Base-by-base conservation (phyloP, 2,888 invertebrate genomes). In the Lumbricus terrestris region DNA sequence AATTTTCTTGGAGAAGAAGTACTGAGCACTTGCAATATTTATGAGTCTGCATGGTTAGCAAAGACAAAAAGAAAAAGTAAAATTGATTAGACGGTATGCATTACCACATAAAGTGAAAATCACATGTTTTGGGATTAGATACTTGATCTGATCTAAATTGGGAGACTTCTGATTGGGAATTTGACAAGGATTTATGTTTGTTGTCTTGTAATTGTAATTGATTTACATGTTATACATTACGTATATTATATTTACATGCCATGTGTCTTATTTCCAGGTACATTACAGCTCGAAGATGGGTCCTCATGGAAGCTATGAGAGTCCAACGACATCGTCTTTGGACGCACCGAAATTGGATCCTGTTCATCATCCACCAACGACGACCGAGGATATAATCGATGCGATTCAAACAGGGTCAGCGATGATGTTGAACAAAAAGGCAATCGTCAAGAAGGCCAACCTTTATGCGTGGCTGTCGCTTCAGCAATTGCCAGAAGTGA, bases 401-500 rank as follows among this genome's bases (percentile, higher is more conserved):
- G 37, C 35, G 11, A 35, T 35, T 85, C 85, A 85, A 23, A 29
- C 85, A 37, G 37, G 35, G 85, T 85, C 34, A 85, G 13, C 88
- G 18, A 83, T 29, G 82, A 34, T 37, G n/a, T 88, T 82, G 23
- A 82, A 23, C 40, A 92, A 92, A 91, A 92, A 91, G 37, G 90
- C 90, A 3, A 88, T 92, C 6, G 92, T 93, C 47, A 90, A 99
- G 98, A 95, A 98, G 97, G 94, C 99, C 97, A 91, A 97, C 97
- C 92, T 96, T 95, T 99, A 92, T 97, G 98, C 96, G 97, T 99
- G 98, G 97, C 97, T 98, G 96, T 98, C 98, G 4, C 95, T 99
- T 92, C 98, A 99, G 95, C 98, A 99, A 95, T 98, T 99, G 93
- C 99, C 99, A 0, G 98, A 95, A 94, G 95, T 94, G 90, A 90